A percentile compares a stretch with the other conserved stretches of the same genome.
Conservation (phyloP, 2,888 invertebrate genomes). For the Apodemia zela region DNA sequence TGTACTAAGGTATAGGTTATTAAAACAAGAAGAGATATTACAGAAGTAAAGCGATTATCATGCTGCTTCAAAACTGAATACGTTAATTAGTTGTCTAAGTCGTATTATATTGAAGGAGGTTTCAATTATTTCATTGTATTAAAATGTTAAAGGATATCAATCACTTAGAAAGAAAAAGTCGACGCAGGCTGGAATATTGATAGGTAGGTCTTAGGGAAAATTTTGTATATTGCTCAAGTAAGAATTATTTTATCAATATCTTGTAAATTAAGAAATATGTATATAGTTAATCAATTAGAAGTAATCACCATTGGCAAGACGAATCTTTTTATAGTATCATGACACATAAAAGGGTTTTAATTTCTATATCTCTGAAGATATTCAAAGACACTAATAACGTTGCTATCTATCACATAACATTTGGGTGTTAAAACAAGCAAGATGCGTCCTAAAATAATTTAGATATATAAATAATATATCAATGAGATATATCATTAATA, state of each 20-base stretch:
- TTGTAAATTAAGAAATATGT: background rate
- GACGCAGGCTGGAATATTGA: background rate
- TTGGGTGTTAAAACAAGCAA: too few relatives aligned
- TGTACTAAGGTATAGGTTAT: conserved; percentile 18
- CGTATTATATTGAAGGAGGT: too few relatives aligned
- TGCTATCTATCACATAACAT: too few relatives aligned
- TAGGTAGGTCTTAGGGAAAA: background rate
- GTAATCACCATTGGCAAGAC: background rate
- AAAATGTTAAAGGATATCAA: too few relatives aligned
- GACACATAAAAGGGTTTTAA: background rate
- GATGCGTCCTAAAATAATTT: too few relatives aligned
- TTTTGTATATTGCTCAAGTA: background rate
- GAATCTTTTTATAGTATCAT: background rate
- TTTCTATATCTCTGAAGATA: background rate
- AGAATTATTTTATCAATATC: background rate
- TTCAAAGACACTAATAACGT: too few relatives aligned
- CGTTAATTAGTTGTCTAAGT: too few relatives aligned
- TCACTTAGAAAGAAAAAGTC: too few relatives aligned
- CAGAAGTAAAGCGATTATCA: conserved; percentile 52
- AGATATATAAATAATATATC: too few relatives aligned
- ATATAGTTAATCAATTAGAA: background rate
- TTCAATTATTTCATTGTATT: too few relatives aligned
- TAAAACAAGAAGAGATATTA: conserved; percentile 21
- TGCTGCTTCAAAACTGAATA: conserved; percentile 59
- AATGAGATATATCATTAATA: too few relatives aligned